Base-by-base conservation (phyloP, 2,888 invertebrate genomes). In the Aphelenchoides bicaudatus region DNA sequence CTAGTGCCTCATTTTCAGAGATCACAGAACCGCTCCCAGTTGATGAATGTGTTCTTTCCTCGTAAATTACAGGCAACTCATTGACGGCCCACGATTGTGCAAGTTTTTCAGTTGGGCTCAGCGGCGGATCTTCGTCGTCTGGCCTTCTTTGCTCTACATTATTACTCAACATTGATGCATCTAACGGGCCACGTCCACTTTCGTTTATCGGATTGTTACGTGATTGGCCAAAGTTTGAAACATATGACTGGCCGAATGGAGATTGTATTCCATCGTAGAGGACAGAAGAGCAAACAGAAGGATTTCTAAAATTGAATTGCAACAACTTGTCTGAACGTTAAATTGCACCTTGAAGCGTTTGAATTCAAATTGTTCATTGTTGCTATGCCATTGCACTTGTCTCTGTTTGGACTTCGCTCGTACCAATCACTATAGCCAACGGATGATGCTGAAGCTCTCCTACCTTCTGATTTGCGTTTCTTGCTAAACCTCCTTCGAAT, bases 1-100 rank as follows among this genome's bases (percentile, higher is more conserved):
- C 8, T 25, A 8, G 16, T 8, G 43, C 10, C 10, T 43, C 43
- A 19, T 19, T 21, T 10, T 21, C 21, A n/a, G 21, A 21, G 10
- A 25, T 8, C 10, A 8, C 25, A 8, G 43, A 51, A 23, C 19
- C 37, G 52, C 30, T 37, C 3, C 39, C 52, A 19, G 30, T 38
- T 8, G 52, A 51, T 8, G 16, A 23, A 10, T 31, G 39, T 13
- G 52, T 38, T 10, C 19, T 34, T 59, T 72, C 71, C 37, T 67
- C 58, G 21, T 70, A 70, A 1, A 70, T 65, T 6, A 67, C 67
- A n/a, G 70, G 55, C 53, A 62, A 60, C 6, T 71, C 71, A 46
- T 66, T 67, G 27, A 61, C 61, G 5, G 55, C 56, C 61, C 61
- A 62, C 30, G 48, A 49, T 25, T 53, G 53, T 4, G 13, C 51